Percentiles rank a stretch among this genome's conserved stretches.
Evolutionary conservation across 2,113 vertebrate genomes (phyloP).

Genomic region (Xiphophorus couchianus): DNA sequence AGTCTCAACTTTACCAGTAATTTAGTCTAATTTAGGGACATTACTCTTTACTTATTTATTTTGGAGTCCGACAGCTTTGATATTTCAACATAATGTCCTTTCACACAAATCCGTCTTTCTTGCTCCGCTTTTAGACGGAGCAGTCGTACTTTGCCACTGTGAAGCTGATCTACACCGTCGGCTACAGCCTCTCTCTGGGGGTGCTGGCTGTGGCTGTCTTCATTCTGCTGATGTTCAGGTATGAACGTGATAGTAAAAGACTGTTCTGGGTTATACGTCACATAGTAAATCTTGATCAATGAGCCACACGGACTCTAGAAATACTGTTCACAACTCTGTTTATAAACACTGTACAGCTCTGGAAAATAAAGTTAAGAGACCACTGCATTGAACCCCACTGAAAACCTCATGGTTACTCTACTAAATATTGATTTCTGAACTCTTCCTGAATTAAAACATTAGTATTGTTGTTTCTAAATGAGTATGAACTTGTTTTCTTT

Average conservation of each 20-base stretch:
- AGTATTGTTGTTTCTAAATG: too few relatives aligned
- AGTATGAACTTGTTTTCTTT: too few relatives aligned
- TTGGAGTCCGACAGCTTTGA: neutral
- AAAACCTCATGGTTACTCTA: too few relatives aligned
- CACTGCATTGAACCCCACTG: too few relatives aligned
- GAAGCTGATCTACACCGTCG: neutral
- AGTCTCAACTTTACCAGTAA: neutral
- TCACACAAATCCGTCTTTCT: neutral
- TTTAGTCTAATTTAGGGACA: neutral
- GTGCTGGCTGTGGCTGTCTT: neutral
- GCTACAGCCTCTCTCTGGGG: neutral
- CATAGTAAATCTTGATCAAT: too few relatives aligned
- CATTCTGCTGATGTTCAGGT: neutral
- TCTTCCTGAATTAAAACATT: too few relatives aligned
- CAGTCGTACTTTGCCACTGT: neutral
- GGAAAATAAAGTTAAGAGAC: too few relatives aligned
- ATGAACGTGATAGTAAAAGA: neutral
- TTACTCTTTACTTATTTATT: neutral
- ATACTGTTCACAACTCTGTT: neutral
- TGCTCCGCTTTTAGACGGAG: neutral
- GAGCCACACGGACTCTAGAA: neutral
- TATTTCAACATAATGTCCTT: neutral
- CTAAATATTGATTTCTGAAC: too few relatives aligned
- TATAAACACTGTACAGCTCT: too few relatives aligned
- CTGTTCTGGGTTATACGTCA: neutral